Conservation (phyloP, 2,888 invertebrate genomes). For the Pasiphila rectangulata region DNA sequence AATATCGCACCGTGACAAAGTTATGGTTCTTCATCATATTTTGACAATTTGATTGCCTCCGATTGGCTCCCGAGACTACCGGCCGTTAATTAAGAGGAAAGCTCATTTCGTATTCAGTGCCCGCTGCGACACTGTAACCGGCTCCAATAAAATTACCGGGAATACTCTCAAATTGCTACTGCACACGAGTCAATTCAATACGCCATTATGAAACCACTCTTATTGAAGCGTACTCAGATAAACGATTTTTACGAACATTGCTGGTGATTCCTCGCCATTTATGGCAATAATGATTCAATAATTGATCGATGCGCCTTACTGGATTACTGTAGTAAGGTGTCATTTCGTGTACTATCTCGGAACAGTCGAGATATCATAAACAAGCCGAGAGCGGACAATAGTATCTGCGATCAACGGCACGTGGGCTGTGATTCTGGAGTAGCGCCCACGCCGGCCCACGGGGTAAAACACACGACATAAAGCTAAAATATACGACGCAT, state of each 20-base stretch:
- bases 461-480: slow-evolving; percentile 57
- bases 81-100: slow-evolving; percentile 53
- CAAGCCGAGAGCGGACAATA: slow-evolving; percentile 66
- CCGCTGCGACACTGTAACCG: slow-evolving; percentile 46
- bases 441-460: slow-evolving; percentile 69
- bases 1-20: slow-evolving; percentile 38
- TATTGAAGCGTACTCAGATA: slow-evolving; percentile 34
- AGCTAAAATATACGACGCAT: slow-evolving; percentile 67
- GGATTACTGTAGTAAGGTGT: slow-evolving; percentile 59
- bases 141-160: slow-evolving; percentile 50
- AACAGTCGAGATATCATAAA: slow-evolving; percentile 58
- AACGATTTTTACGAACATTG: slow-evolving; percentile 27
- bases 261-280: slow-evolving; percentile 10
- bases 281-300: slow-evolving; percentile 22
- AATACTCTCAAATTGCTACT: slow-evolving; percentile 49
- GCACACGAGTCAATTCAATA: slow-evolving; percentile 41
- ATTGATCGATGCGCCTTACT: slow-evolving; percentile 14
- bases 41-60: slow-evolving; percentile 57
- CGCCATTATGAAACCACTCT: slow-evolving; percentile 40
- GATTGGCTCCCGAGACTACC: slow-evolving; percentile 41
- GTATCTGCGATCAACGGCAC: slow-evolving; percentile 70
- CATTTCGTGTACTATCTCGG: slow-evolving; percentile 58
- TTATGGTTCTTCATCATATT: slow-evolving; percentile 55
- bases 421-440: slow-evolving; percentile 72
- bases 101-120: slow-evolving; percentile 61